These are phyloP conservation scores for Bucorvus abyssinicus DNA, from an alignment of 2,797 vertebrate genomes.

Conservation along the genomic window DNA sequence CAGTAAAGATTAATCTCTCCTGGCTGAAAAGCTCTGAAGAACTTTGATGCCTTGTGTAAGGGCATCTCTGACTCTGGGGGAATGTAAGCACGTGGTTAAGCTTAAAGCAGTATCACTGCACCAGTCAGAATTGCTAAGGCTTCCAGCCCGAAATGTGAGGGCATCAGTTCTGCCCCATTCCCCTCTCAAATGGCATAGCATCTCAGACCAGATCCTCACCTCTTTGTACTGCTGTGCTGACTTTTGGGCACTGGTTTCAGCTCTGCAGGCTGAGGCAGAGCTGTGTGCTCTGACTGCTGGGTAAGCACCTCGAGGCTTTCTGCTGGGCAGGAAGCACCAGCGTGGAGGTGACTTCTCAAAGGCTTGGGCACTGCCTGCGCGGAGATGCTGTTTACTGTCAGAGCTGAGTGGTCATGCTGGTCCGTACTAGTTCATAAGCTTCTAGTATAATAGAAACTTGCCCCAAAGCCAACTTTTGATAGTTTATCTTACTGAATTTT, in stretches of 20 bases:
- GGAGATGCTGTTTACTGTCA: background rate
- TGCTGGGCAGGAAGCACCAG: background rate
- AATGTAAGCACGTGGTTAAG: background rate
- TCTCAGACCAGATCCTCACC: background rate
- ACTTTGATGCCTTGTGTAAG: background rate
- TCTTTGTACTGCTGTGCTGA: accelerated
- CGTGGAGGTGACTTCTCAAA: background rate
- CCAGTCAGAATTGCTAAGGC: background rate
- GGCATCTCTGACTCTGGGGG: background rate
- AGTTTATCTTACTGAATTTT: background rate
- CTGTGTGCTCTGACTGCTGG: background rate
- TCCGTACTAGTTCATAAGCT: background rate
- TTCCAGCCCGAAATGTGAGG: background rate
- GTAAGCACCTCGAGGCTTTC: background rate
- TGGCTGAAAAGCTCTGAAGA: background rate
- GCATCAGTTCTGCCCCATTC: background rate
- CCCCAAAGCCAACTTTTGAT: background rate
- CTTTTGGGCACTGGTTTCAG: background rate
- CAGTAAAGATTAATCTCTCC: background rate
- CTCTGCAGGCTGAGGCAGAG: background rate
- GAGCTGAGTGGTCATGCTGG: background rate
- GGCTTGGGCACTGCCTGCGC: background rate
- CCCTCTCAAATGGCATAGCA: background rate
- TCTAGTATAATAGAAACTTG: background rate
- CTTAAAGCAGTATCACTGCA: background rate